Base-by-base conservation (phyloP, 2,888 invertebrate species). In the Acrocyrtus sp. region DNA sequence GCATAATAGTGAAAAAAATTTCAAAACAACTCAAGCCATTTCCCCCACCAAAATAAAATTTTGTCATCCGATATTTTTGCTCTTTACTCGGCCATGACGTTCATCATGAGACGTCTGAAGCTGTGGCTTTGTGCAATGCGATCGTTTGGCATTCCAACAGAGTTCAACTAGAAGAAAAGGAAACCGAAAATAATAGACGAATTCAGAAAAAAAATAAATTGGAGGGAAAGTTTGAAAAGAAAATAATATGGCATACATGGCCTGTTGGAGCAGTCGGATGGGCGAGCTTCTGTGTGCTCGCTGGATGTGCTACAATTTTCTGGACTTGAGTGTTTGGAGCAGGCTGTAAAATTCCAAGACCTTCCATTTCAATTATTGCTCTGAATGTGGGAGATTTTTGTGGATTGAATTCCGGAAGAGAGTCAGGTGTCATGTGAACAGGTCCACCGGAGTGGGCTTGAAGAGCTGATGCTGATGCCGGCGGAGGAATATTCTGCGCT, bases 71-170 rank as follows among this genome's bases (percentile, higher is more conserved):
- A n/a, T n/a, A 61, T 22, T 48, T 58, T 21, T 27, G 53, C 21
- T 50, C 53, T 26, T 86, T 93, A 91, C 81, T 93, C 92, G 84
- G 94, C 88, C 81, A 95, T 94, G 87, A 92, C n/a, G n/a, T n/a
- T 91, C 88, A 91, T 91, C 95, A 95, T 95, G 84, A 95, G 90
- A 84, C 95, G 91, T 85, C 93, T 94, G 88, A 95, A 95, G 80
- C 93, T 93, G 85, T 92, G 92, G 85, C 94, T 95, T 85, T 95
- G 95, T 83, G 94, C 94, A 84, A 95, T 95, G 83, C 89, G 89
- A 84, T 94, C 94, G 83, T 91, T 90, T 81, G 90, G 89, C 82
- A 86, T 88, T 24, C 89, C 89, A 80, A 90, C 84, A 66, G 90
- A 88, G 85, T 90, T 91, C 81, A 90, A 87, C 90, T 90, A 86